Evolutionary conservation across 2,888 invertebrate species (phyloP).

Genomic region (Brachypalpus laphriformis): DNA sequence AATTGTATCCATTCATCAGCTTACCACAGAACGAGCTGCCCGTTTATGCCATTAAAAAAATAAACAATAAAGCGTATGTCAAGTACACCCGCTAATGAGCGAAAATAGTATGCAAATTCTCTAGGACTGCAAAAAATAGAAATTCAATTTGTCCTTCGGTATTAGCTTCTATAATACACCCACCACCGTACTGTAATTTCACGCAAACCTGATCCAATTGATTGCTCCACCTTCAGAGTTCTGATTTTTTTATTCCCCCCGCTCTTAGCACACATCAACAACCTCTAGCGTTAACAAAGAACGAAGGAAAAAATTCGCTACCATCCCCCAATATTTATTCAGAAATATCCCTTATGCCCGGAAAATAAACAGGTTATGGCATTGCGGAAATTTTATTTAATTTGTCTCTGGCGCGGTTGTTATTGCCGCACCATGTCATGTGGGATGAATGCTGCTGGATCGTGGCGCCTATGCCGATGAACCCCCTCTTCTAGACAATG

Average conservation of each 20-base stretch:
- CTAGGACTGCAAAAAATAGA: conserved; percentile 31
- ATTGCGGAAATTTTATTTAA: conserved; percentile 82
- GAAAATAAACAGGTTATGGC: conserved; percentile 79
- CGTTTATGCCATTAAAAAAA: too few species aligned
- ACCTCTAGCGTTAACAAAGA: conserved; percentile 46
- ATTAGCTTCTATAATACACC: conserved; percentile 32
- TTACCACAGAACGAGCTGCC: too few species aligned
- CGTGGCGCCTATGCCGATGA: conserved; percentile 40
- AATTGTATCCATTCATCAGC: too few species aligned
- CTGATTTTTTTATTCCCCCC: conserved; percentile 20
- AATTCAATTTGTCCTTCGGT: conserved; percentile 66
- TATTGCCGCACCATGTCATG: conserved; percentile 63
- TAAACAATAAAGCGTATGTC: conserved; percentile 7
- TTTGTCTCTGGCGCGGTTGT: conserved; percentile 76
- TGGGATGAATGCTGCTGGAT: conserved; percentile 50
- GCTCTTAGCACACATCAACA: conserved; percentile 60
- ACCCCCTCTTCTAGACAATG: not conserved
- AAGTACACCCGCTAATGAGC: conserved; percentile 57
- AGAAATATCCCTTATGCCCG: conserved; percentile 65
- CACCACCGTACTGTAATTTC: conserved; percentile 51
- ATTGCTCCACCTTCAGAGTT: conserved; percentile 26
- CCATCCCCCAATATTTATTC: conserved; percentile 60
- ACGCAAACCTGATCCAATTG: conserved; percentile 71
- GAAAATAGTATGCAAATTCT: conserved; percentile 41
- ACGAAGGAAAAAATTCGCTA: conserved; percentile 10